These are phyloP conservation scores for Vulpes vulpes DNA, from an alignment of 2,113 vertebrate species.

Conservation along the genomic window DNA sequence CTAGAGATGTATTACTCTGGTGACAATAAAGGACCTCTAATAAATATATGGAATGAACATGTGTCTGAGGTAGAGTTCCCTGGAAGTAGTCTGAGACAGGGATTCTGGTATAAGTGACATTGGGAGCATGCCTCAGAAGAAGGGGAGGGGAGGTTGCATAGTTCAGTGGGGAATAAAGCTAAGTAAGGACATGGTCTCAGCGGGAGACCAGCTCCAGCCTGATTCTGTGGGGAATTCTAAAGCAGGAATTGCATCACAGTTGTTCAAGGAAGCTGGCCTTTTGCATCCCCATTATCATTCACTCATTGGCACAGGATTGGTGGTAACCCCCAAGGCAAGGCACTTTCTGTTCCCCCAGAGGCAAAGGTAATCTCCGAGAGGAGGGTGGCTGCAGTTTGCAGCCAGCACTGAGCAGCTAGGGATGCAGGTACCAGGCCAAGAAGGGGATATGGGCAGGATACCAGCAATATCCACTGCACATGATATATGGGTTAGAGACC, in stretches of 20 bases:
- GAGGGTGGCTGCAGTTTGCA: background rate
- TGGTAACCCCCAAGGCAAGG: background rate
- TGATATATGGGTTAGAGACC: background rate
- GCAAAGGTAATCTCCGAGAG: background rate
- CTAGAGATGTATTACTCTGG: background rate
- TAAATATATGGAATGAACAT: background rate
- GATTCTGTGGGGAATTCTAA: background rate
- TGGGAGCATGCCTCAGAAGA: background rate
- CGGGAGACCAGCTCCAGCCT: background rate
- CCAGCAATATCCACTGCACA: too few relatives aligned
- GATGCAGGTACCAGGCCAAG: background rate
- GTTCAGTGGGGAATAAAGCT: background rate
- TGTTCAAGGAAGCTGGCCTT: background rate
- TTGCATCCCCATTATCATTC: background rate
- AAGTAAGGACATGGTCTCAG: background rate
- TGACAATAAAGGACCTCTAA: background rate
- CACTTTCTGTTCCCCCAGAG: background rate
- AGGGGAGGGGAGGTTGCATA: background rate
- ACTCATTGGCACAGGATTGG: background rate
- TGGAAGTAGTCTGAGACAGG: background rate
- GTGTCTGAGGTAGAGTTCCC: background rate
- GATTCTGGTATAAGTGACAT: background rate
- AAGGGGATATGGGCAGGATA: background rate
- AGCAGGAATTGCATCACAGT: background rate
- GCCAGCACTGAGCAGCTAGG: background rate